Conservation (phyloP, 2,888 invertebrate genomes). For the Tetragonisca angustula region DNA sequence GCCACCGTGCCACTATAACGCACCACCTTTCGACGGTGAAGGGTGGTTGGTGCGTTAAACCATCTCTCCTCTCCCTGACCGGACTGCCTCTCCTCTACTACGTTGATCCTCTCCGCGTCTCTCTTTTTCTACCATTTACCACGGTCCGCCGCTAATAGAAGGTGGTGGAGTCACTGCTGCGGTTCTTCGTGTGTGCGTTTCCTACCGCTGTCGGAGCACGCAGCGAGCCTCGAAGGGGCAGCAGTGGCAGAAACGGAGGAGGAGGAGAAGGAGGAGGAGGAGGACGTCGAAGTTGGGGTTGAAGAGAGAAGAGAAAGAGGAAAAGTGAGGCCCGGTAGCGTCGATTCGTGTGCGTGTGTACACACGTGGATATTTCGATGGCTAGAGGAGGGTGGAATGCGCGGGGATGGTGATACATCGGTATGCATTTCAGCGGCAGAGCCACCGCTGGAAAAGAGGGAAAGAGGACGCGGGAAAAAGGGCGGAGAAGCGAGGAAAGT, state of each 20-base stretch:
- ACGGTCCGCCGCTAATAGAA: conserved; percentile 66
- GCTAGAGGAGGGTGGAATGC: conserved; percentile 29
- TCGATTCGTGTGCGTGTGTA: conserved; percentile 14
- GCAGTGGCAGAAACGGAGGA: background rate
- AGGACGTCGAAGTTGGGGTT: background rate
- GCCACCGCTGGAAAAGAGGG: conserved; percentile 63
- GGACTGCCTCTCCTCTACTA: background rate
- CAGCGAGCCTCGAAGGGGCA: conserved; percentile 17
- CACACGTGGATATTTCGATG: conserved; percentile 37
- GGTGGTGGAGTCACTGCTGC: conserved; percentile 64
- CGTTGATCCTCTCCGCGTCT: conserved; percentile 6
- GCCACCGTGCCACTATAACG: conserved; percentile 42
- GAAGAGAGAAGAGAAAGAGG: background rate
- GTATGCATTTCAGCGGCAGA: conserved; percentile 81
- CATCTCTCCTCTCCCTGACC: conserved; percentile 48
- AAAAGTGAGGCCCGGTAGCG: background rate
- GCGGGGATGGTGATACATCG: conserved; percentile 75
- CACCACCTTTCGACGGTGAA: conserved; percentile 56
- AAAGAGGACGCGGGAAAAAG: conserved; percentile 61
- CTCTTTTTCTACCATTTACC: conserved; percentile 63
- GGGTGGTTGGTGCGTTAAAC: conserved; percentile 61
- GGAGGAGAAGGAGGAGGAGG: background rate
- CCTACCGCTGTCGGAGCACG: background rate
- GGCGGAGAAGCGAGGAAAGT: conserved; percentile 54
- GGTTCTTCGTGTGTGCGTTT: conserved; percentile 36